phyloP scores from a whole-genome alignment of 2,113 vertebrate species.

The Phoxinus phoxinus region DNA sequence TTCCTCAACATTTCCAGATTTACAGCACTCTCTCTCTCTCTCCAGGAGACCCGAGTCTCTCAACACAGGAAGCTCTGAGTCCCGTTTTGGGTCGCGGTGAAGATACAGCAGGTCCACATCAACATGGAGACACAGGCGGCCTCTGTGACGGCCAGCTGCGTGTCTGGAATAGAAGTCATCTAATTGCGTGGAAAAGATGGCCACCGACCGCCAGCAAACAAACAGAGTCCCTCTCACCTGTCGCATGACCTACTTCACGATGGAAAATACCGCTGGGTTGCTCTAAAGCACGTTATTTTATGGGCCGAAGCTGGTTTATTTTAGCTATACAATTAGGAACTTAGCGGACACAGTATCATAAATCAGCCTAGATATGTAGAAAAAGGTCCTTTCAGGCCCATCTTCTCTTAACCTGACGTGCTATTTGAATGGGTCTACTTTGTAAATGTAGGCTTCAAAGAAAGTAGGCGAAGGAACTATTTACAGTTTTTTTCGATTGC shows the following conservation, averaged over 20 bases:
- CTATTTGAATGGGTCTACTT: background rate
- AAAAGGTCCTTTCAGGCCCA: background rate
- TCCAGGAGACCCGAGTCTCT: slow-evolving; percentile 25
- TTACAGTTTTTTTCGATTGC: too few relatives aligned
- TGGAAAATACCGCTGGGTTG: slow-evolving; percentile 42
- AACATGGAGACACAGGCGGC: slow-evolving; percentile 69
- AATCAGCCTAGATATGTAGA: background rate
- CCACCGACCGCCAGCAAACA: slow-evolving; percentile 71
- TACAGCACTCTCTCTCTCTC: background rate
- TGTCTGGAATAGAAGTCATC: slow-evolving; percentile 65
- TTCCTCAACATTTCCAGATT: slow-evolving; percentile 56
- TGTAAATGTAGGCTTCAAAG: background rate
- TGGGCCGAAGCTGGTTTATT: slow-evolving; percentile 2
- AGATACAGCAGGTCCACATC: slow-evolving; percentile 49
- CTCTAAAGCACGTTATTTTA: slow-evolving; percentile 14
- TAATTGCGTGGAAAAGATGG: slow-evolving; percentile 68
- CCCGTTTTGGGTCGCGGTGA: slow-evolving; percentile 42
- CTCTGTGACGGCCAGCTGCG: slow-evolving; percentile 72
- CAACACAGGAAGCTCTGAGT: slow-evolving; percentile 46
- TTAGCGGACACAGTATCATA: background rate
- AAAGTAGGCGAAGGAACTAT: background rate
- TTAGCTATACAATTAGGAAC: slow-evolving; percentile 25
- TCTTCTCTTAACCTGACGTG: background rate
- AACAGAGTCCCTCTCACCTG: slow-evolving; percentile 78
- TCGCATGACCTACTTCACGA: slow-evolving; percentile 70